Percentiles rank a stretch among this genome's conserved stretches.
These are phyloP conservation scores for Cherax destructor DNA, from an alignment of 1,140 invertebrate genomes.

Conservation along the genomic window DNA sequence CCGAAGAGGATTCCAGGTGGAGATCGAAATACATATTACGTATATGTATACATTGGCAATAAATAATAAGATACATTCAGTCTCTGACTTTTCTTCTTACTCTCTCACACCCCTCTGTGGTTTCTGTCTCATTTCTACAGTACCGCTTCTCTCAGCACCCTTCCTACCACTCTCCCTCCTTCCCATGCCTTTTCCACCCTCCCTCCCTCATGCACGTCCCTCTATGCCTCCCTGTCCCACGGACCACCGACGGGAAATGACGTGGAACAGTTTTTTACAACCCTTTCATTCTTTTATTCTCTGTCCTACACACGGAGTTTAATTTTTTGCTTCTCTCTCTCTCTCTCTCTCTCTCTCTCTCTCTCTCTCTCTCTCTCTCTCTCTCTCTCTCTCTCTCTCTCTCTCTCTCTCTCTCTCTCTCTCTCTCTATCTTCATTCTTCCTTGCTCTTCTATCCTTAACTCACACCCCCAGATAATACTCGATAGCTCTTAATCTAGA, in stretches of 20 bases:
- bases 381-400: neutral
- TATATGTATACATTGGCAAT: too few relatives aligned
- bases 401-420: neutral
- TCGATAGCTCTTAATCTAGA: too few relatives aligned
- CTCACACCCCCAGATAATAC: too few relatives aligned
- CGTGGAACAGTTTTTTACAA: neutral
- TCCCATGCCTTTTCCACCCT: neutral
- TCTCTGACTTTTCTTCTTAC: too few relatives aligned
- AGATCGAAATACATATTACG: too few relatives aligned
- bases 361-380: constrained; percentile 2
- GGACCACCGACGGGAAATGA: constrained; percentile 8
- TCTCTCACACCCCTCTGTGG: too few relatives aligned
- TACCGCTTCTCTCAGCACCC: neutral
- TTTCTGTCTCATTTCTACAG: neutral
- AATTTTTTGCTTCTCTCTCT: constrained; percentile 8
- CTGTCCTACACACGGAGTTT: neutral
- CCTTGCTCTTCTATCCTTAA: neutral
- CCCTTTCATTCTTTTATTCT: constrained; percentile 5
- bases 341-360: neutral
- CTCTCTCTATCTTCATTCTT: too few relatives aligned
- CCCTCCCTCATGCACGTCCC: neutral
- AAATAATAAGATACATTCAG: too few relatives aligned
- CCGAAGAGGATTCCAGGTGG: too few relatives aligned
- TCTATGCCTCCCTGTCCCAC: neutral
- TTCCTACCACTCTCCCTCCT: neutral